A percentile compares a stretch with the other conserved stretches of the same genome.
Conservation (phyloP, 2,797 vertebrate species). For the Sebastes minor region DNA sequence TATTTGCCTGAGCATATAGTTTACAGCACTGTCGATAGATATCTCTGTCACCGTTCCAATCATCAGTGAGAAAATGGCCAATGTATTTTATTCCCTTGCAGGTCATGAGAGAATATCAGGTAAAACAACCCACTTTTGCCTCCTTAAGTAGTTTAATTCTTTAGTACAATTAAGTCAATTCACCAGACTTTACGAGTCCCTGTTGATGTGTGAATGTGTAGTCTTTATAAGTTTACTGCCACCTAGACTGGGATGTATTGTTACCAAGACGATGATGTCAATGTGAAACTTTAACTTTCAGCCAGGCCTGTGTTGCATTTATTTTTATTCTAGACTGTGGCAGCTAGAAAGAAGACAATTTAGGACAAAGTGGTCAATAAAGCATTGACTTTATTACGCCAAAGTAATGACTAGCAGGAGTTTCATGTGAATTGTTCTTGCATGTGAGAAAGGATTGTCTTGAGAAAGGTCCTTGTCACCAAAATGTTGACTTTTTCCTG, state of each 20-base stretch:
- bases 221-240: neutral
- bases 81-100: no score
- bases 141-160: neutral
- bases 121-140: no score
- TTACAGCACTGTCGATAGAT: no score
- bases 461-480: neutral
- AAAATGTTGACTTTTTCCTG: neutral
- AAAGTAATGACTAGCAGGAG: neutral
- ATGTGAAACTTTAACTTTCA: neutral
- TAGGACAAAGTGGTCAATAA: neutral
- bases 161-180: neutral
- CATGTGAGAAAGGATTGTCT: neutral
- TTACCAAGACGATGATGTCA: neutral
- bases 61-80: no score
- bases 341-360: neutral
- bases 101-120: no score
- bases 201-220: neutral
- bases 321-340: neutral
- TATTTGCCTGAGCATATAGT: no score
- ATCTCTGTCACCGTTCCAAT: no score
- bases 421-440: neutral
- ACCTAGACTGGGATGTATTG: neutral
- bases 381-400: neutral
- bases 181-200: neutral
- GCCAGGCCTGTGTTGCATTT: no score